phyloP scores from a whole-genome alignment of 2,797 vertebrate genomes.

The Xerus rutilus region DNA sequence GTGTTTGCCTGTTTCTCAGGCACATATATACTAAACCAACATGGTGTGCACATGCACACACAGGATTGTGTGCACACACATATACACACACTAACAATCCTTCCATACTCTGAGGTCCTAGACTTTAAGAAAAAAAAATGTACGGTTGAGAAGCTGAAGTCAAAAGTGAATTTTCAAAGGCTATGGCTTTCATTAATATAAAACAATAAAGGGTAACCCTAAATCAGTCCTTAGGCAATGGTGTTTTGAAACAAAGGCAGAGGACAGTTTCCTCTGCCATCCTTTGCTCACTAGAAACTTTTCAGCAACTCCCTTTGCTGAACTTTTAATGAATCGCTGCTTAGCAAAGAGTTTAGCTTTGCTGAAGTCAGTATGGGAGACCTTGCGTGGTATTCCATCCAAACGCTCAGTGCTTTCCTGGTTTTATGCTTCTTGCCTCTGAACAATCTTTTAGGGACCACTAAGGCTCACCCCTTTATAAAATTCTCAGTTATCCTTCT shows the following conservation, averaged over 20 bases:
- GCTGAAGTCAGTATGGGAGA: neutral
- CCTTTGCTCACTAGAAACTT: neutral
- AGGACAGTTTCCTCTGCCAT: neutral
- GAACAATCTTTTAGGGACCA: neutral
- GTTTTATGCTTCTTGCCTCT: neutral
- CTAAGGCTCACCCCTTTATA: neutral
- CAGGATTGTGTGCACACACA: neutral
- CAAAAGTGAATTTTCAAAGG: slow-evolving; percentile 12
- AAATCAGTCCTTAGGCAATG: neutral
- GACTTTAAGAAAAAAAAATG: slow-evolving; percentile 30
- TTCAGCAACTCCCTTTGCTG: neutral
- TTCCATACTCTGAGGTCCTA: slow-evolving; percentile 3
- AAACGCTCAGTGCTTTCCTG: too few relatives aligned
- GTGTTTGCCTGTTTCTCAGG: neutral
- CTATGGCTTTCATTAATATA: neutral
- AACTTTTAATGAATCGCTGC: neutral
- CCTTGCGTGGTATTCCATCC: neutral
- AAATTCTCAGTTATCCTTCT: neutral
- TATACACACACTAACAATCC: neutral
- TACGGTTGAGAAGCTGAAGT: neutral
- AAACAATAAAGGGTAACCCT: neutral
- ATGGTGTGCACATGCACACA: neutral
- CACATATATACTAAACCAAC: neutral
- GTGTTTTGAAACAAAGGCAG: neutral
- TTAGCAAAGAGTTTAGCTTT: neutral